Conservation (phyloP, 2,888 invertebrate species). For the Poecilus cupreus region DNA sequence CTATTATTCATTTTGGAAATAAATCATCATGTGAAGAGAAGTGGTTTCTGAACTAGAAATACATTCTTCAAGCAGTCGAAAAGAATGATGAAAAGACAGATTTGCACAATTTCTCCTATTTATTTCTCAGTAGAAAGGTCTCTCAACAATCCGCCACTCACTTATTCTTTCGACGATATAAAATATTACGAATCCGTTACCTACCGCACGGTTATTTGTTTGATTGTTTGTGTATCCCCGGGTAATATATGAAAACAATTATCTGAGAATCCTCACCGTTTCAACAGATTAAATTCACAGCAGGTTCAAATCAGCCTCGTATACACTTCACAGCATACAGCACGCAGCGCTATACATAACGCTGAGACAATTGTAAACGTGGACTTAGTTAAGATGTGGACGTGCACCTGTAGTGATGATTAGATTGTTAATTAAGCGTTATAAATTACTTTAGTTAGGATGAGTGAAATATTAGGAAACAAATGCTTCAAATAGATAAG, state of each 20-base stretch:
- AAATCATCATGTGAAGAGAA: no score
- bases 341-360: neutral
- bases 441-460: slow-evolving; percentile 5
- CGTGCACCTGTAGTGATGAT: slow-evolving; percentile 38
- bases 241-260: slow-evolving; percentile 58
- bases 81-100: no score
- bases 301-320: slow-evolving; percentile 14
- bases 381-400: slow-evolving; percentile 15
- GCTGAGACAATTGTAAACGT: neutral
- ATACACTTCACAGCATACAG: neutral
- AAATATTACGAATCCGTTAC: slow-evolving; percentile 18
- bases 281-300: slow-evolving; percentile 58
- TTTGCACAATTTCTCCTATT: no score
- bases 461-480: slow-evolving; percentile 37
- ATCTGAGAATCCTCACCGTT: slow-evolving; percentile 47
- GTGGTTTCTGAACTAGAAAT: no score
- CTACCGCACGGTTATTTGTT: slow-evolving; percentile 20
- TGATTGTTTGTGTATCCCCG: neutral
- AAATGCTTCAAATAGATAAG: neutral
- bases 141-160: neutral
- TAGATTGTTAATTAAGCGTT: slow-evolving; percentile 42
- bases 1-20: no score
- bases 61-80: no score
- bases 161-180: neutral
- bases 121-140: neutral